phyloP scores from a whole-genome alignment of 2,113 vertebrate genomes.

The Cynoglossus semilaevis region DNA sequence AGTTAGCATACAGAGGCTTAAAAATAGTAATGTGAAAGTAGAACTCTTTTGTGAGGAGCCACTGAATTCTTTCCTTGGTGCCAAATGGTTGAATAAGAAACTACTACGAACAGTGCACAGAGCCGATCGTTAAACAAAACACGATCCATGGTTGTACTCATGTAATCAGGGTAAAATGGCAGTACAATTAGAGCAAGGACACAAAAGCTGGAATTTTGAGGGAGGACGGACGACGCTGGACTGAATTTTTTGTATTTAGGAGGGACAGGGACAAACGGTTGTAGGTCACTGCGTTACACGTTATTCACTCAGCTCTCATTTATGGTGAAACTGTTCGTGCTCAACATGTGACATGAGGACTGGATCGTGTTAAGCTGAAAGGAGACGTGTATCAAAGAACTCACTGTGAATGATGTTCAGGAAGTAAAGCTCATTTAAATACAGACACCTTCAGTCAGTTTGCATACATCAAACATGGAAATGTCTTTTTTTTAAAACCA shows the following conservation, averaged over 20 bases:
- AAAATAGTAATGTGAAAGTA: conserved; percentile 11
- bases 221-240: neutral
- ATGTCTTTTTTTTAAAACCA: no score
- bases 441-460: no score
- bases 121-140: neutral
- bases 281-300: conserved; percentile 9
- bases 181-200: conserved; percentile 10
- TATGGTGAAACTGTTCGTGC: neutral
- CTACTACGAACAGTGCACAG: neutral
- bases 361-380: neutral
- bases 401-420: neutral
- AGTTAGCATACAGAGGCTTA: neutral
- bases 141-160: conserved; percentile 11
- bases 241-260: conserved; percentile 15
- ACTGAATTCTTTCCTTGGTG: conserved; percentile 3
- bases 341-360: neutral
- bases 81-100: conserved; percentile 7
- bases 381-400: conserved; percentile 2
- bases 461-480: no score
- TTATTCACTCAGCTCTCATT: conserved; percentile 2
- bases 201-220: conserved; percentile 10
- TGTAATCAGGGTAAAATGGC: neutral
- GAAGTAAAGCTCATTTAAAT: neutral
- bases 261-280: conserved; percentile 2
- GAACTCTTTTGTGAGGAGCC: neutral